Conservation (phyloP, 2,113 vertebrate genomes). For the Ardeotis arabs region DNA sequence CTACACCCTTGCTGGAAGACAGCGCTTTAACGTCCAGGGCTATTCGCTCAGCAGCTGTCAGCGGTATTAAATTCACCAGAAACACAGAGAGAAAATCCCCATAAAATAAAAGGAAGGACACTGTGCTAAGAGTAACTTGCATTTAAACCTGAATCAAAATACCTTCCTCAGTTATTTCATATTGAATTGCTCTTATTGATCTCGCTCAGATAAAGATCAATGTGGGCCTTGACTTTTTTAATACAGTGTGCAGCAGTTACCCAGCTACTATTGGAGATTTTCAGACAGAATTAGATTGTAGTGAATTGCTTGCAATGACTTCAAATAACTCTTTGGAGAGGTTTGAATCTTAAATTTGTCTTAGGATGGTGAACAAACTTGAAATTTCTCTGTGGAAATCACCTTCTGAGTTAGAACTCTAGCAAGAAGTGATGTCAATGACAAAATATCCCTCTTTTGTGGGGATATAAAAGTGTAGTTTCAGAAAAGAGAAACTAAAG, state of each 20-base stretch:
- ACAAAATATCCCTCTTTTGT: background rate
- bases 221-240: background rate
- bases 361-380: background rate
- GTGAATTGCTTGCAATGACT: background rate
- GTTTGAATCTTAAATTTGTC: background rate
- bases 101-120: background rate
- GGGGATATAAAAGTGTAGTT: background rate
- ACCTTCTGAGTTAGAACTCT: background rate
- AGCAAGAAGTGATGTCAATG: background rate
- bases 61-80: constrained; percentile 33
- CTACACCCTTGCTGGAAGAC: constrained; percentile 18
- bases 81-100: background rate
- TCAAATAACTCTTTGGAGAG: background rate
- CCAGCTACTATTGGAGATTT: background rate
- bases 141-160: background rate
- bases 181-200: constrained; percentile 16
- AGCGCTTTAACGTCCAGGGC: background rate
- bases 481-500: background rate
- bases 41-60: constrained; percentile 50
- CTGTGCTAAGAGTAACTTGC: background rate
- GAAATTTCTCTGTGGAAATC: background rate
- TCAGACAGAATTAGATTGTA: background rate
- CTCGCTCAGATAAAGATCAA: background rate
- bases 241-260: background rate
- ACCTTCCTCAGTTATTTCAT: background rate